These are phyloP conservation scores for Theretra japonica DNA, from an alignment of 2,888 invertebrate species.

Conservation along the genomic window DNA sequence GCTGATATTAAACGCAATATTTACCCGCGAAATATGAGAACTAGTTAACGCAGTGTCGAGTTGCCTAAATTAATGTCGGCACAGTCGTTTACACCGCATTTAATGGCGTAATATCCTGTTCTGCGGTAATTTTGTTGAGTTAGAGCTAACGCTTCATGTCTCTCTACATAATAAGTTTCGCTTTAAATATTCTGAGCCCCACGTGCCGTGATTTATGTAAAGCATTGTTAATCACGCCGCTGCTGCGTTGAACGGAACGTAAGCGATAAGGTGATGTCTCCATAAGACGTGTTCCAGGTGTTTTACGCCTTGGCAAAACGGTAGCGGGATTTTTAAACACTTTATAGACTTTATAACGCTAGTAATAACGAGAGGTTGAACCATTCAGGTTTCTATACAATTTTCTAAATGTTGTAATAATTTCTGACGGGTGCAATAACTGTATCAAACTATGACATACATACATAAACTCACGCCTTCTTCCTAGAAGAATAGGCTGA, in stretches of 20 bases:
- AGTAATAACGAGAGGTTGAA: too few species aligned
- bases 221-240: constrained; percentile 16
- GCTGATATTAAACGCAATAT: constrained; percentile 18
- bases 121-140: constrained; percentile 24
- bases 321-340: too few species aligned
- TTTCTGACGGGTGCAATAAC: too few species aligned
- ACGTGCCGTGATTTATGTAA: constrained; percentile 17
- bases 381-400: too few species aligned
- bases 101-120: constrained; percentile 21
- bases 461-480: too few species aligned
- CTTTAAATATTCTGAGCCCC: constrained; percentile 19
- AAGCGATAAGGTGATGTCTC: constrained; percentile 8
- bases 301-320: too few species aligned
- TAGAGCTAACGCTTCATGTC: constrained; percentile 8
- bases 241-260: constrained; percentile 22
- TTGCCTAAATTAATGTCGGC: constrained; percentile 25
- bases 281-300: neutral
- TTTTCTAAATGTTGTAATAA: too few species aligned
- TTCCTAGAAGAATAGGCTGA: too few species aligned
- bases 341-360: too few species aligned
- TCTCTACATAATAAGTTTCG: constrained; percentile 6
- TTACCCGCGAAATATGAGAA: constrained; percentile 26
- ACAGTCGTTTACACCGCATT: constrained; percentile 22
- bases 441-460: too few species aligned
- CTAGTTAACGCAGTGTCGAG: constrained; percentile 12